phyloP scores from a whole-genome alignment of 2,113 vertebrate species.

The Xerus inauris region DNA sequence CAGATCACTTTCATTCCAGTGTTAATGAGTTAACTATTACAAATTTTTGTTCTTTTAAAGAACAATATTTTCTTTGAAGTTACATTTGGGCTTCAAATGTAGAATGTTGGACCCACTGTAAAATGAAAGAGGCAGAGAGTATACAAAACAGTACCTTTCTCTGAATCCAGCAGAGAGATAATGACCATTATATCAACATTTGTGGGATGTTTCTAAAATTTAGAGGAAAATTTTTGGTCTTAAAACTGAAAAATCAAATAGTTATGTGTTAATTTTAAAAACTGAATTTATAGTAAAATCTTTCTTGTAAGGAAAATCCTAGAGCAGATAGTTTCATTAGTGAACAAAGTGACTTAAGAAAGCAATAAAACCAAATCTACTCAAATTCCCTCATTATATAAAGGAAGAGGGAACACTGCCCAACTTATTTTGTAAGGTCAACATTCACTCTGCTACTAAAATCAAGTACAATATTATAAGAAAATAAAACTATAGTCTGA shows the following conservation, averaged over 20 bases:
- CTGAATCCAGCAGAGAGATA: not conserved
- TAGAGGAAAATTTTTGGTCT: not conserved
- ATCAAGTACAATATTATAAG: not conserved
- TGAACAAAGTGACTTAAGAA: not conserved
- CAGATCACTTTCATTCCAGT: not conserved
- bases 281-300: not conserved
- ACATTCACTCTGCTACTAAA: not conserved
- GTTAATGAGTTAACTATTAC: not conserved
- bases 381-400: conserved; percentile 3
- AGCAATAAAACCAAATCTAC: not conserved
- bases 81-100: not conserved
- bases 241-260: not conserved
- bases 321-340: not conserved
- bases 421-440: not conserved
- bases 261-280: not conserved
- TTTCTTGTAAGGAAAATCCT: not conserved
- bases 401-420: not conserved
- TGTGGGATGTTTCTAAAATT: not conserved
- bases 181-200: not conserved
- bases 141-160: not conserved
- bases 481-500: not conserved
- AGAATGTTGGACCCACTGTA: not conserved
- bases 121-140: not conserved
- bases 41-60: not conserved
- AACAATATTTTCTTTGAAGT: not conserved